Evolutionary conservation across 2,888 invertebrate species (phyloP).

Genomic region (Lepeophtheirus nordmannii): DNA sequence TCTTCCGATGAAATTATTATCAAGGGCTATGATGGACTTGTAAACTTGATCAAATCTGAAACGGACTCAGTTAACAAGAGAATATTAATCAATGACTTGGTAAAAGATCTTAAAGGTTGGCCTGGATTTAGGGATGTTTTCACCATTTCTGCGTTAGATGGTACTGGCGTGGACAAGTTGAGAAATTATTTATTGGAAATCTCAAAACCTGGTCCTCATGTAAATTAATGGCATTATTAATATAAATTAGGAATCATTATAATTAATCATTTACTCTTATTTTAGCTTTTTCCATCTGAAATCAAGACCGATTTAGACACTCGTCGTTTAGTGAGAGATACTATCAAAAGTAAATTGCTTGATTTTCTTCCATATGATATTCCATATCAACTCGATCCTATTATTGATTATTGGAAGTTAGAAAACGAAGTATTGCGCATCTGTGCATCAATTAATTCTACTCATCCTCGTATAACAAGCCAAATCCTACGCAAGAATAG

Average conservation of each 20-base stretch:
- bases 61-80: slow-evolving; percentile 25
- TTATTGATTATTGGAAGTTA: slow-evolving; percentile 9
- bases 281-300: not conserved
- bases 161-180: slow-evolving; percentile 55
- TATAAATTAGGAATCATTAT: not conserved
- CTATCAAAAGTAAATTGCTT: slow-evolving; percentile 7
- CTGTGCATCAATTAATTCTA: not conserved
- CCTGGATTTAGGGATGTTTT: slow-evolving; percentile 72
- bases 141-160: slow-evolving; percentile 69
- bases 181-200: slow-evolving; percentile 36
- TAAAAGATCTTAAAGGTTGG: slow-evolving; percentile 42
- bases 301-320: not conserved
- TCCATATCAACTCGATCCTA: not conserved
- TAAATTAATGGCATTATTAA: slow-evolving; percentile 19
- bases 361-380: slow-evolving; percentile 12
- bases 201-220: slow-evolving; percentile 19
- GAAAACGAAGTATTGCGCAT: not conserved
- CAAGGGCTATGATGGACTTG: not conserved
- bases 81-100: slow-evolving; percentile 26
- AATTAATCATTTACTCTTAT: not conserved
- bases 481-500: not conserved
- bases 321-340: not conserved
- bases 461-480: not conserved
- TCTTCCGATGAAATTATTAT: not conserved
- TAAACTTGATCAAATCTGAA: slow-evolving; percentile 29